These are phyloP conservation scores for Temnothorax ravouxi DNA, from an alignment of 2,888 invertebrate genomes.

Conservation along the genomic window DNA sequence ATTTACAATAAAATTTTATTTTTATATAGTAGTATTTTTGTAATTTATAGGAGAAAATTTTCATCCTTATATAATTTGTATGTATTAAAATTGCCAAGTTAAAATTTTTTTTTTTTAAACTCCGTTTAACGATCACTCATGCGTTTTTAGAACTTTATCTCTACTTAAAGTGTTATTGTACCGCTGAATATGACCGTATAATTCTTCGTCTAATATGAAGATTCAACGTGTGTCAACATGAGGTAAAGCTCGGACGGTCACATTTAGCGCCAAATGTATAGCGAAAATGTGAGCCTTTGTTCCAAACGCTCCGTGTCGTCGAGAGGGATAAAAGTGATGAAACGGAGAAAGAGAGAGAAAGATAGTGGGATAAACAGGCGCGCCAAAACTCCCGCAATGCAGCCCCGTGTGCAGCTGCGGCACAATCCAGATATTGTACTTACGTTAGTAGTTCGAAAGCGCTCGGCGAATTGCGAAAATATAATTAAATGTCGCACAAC, in stretches of 20 bases:
- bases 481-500: constrained; percentile 50
- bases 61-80: not conserved
- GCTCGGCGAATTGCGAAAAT: constrained; percentile 46
- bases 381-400: constrained; percentile 6
- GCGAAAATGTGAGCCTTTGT: constrained; percentile 17
- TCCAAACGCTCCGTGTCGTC: not conserved
- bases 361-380: not conserved
- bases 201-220: constrained; percentile 21
- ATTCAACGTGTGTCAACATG: constrained; percentile 17
- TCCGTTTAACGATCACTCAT: not conserved
- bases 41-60: not conserved
- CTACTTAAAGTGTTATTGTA: not conserved
- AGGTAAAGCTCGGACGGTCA: constrained; percentile 1
- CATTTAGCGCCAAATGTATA: not conserved
- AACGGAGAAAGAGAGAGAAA: not conserved
- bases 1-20: not conserved
- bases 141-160: not conserved
- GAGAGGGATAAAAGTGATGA: constrained; percentile 7
- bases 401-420: constrained; percentile 13
- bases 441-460: constrained; percentile 32
- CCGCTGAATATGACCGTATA: constrained; percentile 1
- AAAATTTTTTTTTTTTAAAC: not conserved
- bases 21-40: not conserved
- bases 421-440: constrained; percentile 25
- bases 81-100: not conserved